Evolutionary conservation across 2,888 invertebrate species (phyloP), one percentile per base, ranked within the genome.

Genomic region (Sepiola atlantica): DNA sequence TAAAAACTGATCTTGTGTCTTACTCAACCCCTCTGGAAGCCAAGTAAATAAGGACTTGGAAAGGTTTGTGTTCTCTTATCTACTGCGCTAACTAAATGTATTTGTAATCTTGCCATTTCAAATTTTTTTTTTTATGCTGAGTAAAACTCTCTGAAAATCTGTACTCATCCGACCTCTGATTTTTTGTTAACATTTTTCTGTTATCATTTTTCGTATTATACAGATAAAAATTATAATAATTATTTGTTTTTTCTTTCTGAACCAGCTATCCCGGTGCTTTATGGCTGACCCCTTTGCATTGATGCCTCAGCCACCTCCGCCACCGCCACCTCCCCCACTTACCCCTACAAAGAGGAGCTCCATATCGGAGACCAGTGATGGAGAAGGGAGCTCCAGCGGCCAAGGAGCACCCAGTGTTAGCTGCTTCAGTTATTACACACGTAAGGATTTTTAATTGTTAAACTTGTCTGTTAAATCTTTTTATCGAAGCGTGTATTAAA

Each of bases 301-400:
- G 35, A 92, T 92, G 55, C 92, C 92, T 21, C 92, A 92, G 92
- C 92, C 92, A 55, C 92, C 92, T 12, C 92, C 92, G 28, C 92
- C 92, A n/a, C 92, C 92, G 2, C 92, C 92, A 45, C 92, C 92
- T 1, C 45, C 28, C 0, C 92, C 92, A 32, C 92, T 14, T n/a
- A 21, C 28, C 54, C 55, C 45, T 16, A 24, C n/a, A n/a, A 45
- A 92, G 55, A n/a, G 92, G 20, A 20, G 24, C 28, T 92, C 92
- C 45, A 28, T n/a, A 8, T 92, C 92, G 14, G n/a, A 54, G 54
- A 18, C 55, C 54, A 54, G 92, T 55, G 54, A 92, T 92, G 92
- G 92, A 55, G 92, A 92, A 8, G n/a, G 32, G 0, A 28, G n/a
- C 55, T 55, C 45, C 6, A 32, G n/a, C 35, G 45, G 18, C 8